Conservation (phyloP, 2,113 vertebrate genomes). For the rat (Rattus norvegicus) region DNA sequence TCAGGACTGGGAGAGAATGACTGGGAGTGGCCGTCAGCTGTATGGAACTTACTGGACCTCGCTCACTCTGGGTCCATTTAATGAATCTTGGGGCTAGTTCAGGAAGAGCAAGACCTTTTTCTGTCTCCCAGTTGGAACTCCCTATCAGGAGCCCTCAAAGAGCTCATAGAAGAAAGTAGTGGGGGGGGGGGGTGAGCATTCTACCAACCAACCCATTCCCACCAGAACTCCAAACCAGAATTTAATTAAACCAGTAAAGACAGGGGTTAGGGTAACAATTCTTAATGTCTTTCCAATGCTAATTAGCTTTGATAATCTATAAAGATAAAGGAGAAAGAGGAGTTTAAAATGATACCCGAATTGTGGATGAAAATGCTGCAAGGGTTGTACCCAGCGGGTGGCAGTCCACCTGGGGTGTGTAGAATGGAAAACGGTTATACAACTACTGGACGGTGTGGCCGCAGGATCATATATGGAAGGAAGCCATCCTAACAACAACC, state of each 20-base stretch:
- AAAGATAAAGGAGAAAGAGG: neutral
- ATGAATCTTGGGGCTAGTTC: neutral
- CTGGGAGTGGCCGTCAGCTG: too few species aligned
- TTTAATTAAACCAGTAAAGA: neutral
- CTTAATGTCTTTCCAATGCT: neutral
- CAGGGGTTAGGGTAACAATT: neutral
- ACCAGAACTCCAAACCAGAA: too few species aligned
- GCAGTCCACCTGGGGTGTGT: too few species aligned
- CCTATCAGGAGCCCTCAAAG: neutral
- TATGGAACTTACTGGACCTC: neutral
- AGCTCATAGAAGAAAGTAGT: neutral
- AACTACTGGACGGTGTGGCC: neutral
- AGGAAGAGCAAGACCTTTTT: neutral
- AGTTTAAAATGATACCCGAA: neutral
- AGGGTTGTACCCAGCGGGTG: accelerated
- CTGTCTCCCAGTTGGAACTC: neutral
- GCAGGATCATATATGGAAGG: too few species aligned
- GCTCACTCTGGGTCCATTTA: neutral
- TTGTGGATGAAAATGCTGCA: neutral
- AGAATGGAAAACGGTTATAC: too few species aligned
- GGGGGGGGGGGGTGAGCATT: too few species aligned
- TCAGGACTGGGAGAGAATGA: too few species aligned
- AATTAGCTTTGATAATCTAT: too few species aligned
- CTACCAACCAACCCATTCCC: neutral
- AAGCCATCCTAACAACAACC: neutral